phyloP scores from a whole-genome alignment of 2,113 vertebrate genomes.

The Saimiri boliviensis region DNA sequence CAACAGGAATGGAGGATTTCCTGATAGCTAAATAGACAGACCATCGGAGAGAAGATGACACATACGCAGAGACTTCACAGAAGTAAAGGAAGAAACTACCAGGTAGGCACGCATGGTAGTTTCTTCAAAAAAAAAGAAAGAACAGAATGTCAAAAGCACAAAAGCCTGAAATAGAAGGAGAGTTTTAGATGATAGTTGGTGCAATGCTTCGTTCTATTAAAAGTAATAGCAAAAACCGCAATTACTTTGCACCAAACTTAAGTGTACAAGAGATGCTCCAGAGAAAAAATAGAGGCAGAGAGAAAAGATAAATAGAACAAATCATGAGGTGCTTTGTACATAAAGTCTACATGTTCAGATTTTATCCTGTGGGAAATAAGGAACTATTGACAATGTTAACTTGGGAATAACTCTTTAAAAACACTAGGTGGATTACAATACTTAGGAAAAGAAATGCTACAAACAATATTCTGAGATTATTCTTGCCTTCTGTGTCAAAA shows the following conservation, averaged over 20 bases:
- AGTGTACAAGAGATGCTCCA: background rate
- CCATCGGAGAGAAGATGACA: background rate
- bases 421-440: background rate
- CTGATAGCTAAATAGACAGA: background rate
- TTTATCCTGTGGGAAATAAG: background rate
- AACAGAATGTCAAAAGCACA: background rate
- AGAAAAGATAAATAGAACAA: background rate
- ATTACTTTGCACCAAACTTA: too few relatives aligned
- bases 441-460: background rate
- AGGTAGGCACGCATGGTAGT: background rate
- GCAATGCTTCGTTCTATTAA: background rate
- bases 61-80: background rate
- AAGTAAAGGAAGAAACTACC: background rate
- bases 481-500: background rate
- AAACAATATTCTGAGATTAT: background rate
- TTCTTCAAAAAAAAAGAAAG: too few relatives aligned
- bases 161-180: background rate
- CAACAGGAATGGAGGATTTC: background rate
- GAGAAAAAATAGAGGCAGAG: background rate
- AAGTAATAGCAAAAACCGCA: too few relatives aligned
- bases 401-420: background rate
- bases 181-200: background rate
- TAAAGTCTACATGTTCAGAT: background rate
- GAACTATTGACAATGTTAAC: background rate
- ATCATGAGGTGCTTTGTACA: background rate